These are phyloP conservation scores for Anhinga rufa DNA, from an alignment of 2,113 vertebrate genomes.

Conservation along the genomic window DNA sequence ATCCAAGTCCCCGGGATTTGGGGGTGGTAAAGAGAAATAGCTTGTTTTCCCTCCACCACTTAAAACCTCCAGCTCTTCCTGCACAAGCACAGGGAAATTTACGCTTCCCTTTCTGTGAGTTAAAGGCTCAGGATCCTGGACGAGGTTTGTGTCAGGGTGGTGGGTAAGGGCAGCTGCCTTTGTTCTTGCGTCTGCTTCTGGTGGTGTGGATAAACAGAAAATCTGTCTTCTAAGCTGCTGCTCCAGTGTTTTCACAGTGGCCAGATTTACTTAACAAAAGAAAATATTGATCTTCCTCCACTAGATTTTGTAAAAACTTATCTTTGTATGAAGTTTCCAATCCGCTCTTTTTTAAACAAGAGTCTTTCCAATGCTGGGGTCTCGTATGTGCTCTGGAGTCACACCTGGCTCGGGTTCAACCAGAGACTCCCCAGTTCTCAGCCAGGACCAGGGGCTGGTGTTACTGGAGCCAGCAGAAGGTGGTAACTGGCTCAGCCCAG, in stretches of 20 bases:
- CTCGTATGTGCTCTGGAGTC: accelerated
- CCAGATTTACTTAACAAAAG: slow-evolving; percentile 3
- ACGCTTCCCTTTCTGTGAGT: background rate
- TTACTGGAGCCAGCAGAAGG: background rate
- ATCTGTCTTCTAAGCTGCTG: background rate
- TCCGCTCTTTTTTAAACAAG: background rate
- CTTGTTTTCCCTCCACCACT: background rate
- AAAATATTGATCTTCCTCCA: background rate
- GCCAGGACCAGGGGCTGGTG: background rate
- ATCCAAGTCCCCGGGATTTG: background rate
- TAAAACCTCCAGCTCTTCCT: background rate
- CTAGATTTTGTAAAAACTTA: background rate
- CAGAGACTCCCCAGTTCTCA: background rate
- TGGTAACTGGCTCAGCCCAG: background rate
- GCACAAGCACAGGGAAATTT: background rate
- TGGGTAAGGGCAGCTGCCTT: background rate
- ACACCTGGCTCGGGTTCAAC: background rate
- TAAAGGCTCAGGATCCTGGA: background rate
- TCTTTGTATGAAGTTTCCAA: background rate
- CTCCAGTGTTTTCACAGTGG: background rate
- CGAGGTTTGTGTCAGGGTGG: background rate
- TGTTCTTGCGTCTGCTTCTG: background rate
- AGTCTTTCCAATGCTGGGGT: background rate
- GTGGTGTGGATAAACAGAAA: background rate
- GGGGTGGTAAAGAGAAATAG: background rate